phyloP scores from a whole-genome alignment of 2,113 vertebrate genomes.

The Phylloscopus trochiloides region DNA sequence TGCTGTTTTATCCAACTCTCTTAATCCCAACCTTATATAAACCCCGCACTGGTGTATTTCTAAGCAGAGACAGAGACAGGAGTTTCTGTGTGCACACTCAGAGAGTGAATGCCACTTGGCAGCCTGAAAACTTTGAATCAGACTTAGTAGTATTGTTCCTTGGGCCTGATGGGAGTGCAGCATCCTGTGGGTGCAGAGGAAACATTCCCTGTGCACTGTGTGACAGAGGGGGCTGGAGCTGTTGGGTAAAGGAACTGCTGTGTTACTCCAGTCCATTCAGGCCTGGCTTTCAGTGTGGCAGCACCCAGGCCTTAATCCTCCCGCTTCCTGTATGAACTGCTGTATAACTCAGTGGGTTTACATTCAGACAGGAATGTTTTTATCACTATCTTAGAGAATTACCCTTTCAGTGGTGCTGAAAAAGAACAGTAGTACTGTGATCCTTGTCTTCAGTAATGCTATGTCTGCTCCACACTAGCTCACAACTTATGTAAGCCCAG shows the following conservation, averaged over 20 bases:
- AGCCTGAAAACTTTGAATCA: background rate
- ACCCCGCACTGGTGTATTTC: background rate
- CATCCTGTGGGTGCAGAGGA: background rate
- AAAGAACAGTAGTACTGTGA: background rate
- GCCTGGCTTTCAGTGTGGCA: background rate
- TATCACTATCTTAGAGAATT: background rate
- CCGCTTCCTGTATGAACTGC: accelerated
- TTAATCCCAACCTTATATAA: conserved; percentile 27
- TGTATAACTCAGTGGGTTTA: background rate
- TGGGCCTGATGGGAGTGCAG: background rate
- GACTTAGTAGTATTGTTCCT: background rate
- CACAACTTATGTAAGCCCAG: background rate
- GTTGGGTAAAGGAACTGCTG: background rate
- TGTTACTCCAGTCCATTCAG: background rate
- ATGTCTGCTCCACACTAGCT: background rate
- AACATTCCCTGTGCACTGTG: background rate
- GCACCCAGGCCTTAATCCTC: background rate
- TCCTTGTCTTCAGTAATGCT: background rate
- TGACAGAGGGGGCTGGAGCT: background rate
- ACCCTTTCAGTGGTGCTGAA: background rate
- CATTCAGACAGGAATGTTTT: background rate
- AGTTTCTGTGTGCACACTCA: background rate
- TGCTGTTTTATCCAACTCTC: conserved; percentile 2
- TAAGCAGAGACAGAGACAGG: background rate
- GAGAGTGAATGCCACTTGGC: background rate